A percentile compares a stretch with the other conserved stretches of the same genome.
Evolutionary conservation across 2,888 invertebrate genomes (phyloP).

Genomic region (Eueremaeus valkanovi): DNA sequence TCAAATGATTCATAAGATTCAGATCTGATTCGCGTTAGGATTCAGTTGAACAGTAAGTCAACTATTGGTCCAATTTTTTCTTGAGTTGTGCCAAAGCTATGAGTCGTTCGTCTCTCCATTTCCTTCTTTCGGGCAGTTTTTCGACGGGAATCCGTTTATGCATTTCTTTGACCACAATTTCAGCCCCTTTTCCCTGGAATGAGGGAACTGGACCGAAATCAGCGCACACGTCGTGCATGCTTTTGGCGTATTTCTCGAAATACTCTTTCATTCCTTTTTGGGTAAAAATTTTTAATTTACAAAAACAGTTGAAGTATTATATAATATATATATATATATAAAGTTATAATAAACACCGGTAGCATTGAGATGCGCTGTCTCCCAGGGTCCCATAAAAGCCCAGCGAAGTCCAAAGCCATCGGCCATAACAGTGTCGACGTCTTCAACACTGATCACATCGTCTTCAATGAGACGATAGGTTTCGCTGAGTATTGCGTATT

Average conservation of each 20-base stretch:
- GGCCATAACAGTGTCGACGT: constrained; percentile 87
- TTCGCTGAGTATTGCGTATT: constrained; percentile 91
- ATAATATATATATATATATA: too few relatives aligned
- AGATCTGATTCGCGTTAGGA: too few relatives aligned
- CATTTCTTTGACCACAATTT: constrained; percentile 67
- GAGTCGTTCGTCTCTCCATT: constrained; percentile 77
- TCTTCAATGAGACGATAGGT: constrained; percentile 80
- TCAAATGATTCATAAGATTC: too few relatives aligned
- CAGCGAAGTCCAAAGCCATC: constrained; percentile 92
- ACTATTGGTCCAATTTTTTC: constrained; percentile 56
- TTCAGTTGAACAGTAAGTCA: too few relatives aligned
- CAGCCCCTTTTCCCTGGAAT: constrained; percentile 66
- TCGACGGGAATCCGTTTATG: constrained; percentile 69
- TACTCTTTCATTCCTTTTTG: constrained; percentile 63
- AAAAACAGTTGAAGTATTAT: too few relatives aligned
- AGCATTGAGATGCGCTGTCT: constrained; percentile 91
- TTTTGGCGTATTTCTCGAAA: constrained; percentile 61
- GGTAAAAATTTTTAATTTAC: too few relatives aligned
- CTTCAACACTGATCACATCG: constrained; percentile 77
- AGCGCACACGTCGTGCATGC: constrained; percentile 63
- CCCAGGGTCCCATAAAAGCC: constrained; percentile 88
- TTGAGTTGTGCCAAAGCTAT: constrained; percentile 75
- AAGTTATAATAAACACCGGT: constrained; percentile 61
- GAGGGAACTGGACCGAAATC: constrained; percentile 71
- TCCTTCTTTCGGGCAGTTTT: constrained; percentile 66